Evolutionary conservation across 37 sponge, comb jelly and placozoan species (phyloP), one percentile per base, ranked within the genome.

Genomic region (Crambe crambe): DNA sequence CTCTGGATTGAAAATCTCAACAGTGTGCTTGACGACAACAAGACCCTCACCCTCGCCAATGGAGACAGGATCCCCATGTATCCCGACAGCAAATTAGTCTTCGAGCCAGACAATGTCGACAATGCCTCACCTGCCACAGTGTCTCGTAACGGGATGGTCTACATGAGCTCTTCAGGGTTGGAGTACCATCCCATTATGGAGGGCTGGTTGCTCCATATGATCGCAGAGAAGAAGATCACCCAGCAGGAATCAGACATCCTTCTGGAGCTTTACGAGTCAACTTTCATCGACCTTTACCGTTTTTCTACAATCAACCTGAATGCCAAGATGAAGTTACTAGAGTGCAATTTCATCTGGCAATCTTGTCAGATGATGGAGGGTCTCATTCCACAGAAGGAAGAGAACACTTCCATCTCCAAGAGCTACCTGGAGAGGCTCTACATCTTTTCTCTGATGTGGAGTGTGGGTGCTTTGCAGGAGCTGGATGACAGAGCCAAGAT

Each of bases 1-100:
- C 68, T 98, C 31, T 98, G 98, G 98, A 98, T 98, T 57, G 98
- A 98, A 80, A 98, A 98, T 65, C 94, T 98, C 44, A 97, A 97
- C 88, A 87, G 89, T 73, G 97, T 98, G 4, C 82, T 98, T 43
- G 98, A 98, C 65, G 98, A 98, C 83, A 98, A 98, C 90, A 98
- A 95, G 78, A 98, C 96, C 1, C 84, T 98, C 77, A 98, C 98
- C 0, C 88, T 98, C 61, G 98, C 98, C 68, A 98, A 98, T 71
- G 98, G 98, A 42, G 98, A 98, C 81, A 76, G 98, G n/a, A 98
- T 98, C 36, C 98, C 98, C 67, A 98, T 98, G 98, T 79, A 83
- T 39, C 89, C 98, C 12, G 88, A 91, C 61, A 90, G 95, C 85
- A 95, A 98, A 82, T 86, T 98, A 67, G 87, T 95, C 63, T 98